These are phyloP conservation scores for Pterophyllum scalare DNA, from an alignment of 2,113 vertebrate species.

Conservation along the genomic window DNA sequence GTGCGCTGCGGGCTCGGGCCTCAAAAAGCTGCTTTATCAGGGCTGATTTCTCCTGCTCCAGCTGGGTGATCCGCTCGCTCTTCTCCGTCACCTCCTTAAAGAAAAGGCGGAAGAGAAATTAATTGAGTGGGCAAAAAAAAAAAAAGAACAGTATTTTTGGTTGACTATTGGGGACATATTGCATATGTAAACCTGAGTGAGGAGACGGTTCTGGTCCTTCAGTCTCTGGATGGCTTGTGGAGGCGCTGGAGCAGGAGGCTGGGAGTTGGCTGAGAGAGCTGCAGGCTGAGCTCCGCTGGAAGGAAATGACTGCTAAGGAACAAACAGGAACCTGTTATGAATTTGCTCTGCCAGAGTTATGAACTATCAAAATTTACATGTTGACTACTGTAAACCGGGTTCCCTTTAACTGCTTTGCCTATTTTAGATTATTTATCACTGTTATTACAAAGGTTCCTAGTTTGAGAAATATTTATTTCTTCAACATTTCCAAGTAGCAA, in stretches of 20 bases:
- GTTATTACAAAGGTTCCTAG: not conserved
- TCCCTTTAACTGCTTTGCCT: not conserved
- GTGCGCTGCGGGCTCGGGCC: conserved; percentile 83
- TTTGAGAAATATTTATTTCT: not conserved
- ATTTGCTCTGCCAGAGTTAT: not conserved
- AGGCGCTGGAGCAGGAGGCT: conserved; percentile 69
- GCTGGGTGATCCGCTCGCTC: conserved; percentile 92
- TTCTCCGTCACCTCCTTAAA: conserved; percentile 91
- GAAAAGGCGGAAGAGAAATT: not conserved
- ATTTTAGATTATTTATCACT: not conserved
- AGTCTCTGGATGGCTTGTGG: conserved; percentile 90
- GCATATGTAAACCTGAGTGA: conserved; percentile 85
- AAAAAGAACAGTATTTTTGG: not conserved
- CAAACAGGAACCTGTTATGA: not conserved
- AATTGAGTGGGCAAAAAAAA: not conserved
- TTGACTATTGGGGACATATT: not conserved
- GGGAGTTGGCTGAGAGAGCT: conserved; percentile 45
- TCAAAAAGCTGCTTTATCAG: conserved; percentile 98
- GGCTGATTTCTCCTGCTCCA: conserved; percentile 95
- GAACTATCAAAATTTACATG: not conserved
- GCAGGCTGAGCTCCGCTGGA: conserved; percentile 41
- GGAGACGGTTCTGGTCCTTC: conserved; percentile 95
- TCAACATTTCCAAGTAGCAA: not conserved
- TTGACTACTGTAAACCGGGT: not conserved
- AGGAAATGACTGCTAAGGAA: conserved; percentile 72